Conservation (phyloP, 2,888 invertebrate genomes). For the Malthinus flaveolus region DNA sequence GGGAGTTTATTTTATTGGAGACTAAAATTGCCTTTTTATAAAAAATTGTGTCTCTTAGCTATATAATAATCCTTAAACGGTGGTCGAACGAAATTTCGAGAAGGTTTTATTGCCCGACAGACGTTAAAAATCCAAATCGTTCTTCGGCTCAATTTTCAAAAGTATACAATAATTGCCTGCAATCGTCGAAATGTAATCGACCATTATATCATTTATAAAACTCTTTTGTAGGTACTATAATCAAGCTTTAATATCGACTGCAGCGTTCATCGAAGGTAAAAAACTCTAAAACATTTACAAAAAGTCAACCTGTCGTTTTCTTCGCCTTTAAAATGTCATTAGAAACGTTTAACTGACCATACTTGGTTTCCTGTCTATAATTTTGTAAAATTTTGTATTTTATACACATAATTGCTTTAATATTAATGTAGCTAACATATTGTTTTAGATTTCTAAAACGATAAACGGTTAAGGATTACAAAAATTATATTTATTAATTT, state of each 20-base stretch:
- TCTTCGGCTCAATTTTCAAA: slow-evolving; percentile 15
- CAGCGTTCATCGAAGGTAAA: slow-evolving; percentile 8
- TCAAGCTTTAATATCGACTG: slow-evolving; percentile 33
- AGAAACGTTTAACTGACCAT: slow-evolving; percentile 32
- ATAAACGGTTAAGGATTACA: neutral
- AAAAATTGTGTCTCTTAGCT: slow-evolving; percentile 12
- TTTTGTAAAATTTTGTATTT: slow-evolving; percentile 21
- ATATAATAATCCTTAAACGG: slow-evolving; percentile 4
- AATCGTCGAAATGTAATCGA: slow-evolving; percentile 26
- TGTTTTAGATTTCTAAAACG: slow-evolving; percentile 18
- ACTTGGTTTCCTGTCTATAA: slow-evolving; percentile 22
- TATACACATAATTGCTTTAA: slow-evolving; percentile 10
- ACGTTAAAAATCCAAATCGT: slow-evolving; percentile 3
- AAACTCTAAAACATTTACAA: slow-evolving; percentile 16
- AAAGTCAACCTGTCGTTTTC: slow-evolving; percentile 25
- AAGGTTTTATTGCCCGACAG: neutral
- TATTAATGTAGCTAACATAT: slow-evolving; percentile 17
- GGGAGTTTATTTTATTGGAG: neutral
- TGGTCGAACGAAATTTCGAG: slow-evolving; percentile 2
- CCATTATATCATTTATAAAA: slow-evolving; percentile 33
- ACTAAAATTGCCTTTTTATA: slow-evolving; percentile 1
- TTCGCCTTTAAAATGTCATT: slow-evolving; percentile 37
- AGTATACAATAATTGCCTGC: slow-evolving; percentile 11
- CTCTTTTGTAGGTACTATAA: slow-evolving; percentile 27
- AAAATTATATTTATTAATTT: no score